Percentiles rank a stretch among this genome's conserved stretches.
Evolutionary conservation across 2,888 invertebrate genomes (phyloP).

Genomic region (Gordius sp.): DNA sequence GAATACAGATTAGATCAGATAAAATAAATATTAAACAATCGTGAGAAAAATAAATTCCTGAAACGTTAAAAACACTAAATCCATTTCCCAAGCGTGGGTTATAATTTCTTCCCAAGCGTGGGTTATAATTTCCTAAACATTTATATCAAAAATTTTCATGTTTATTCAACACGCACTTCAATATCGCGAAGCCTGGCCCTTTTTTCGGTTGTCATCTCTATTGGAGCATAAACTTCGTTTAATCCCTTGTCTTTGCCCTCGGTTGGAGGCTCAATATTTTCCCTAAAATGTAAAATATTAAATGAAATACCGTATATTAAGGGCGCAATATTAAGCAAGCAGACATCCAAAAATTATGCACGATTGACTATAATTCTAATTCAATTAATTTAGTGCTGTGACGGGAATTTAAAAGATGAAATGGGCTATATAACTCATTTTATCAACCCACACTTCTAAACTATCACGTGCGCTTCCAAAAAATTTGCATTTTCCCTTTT

Average conservation of each 20-base stretch:
- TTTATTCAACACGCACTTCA: slow-evolving; percentile 35
- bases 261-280: neutral
- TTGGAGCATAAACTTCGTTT: neutral
- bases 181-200: slow-evolving; percentile 44
- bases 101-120: too few relatives aligned
- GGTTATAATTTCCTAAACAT: neutral
- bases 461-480: too few relatives aligned
- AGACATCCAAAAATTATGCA: too few relatives aligned
- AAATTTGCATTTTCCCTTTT: too few relatives aligned
- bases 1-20: slow-evolving; percentile 6
- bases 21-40: neutral
- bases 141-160: neutral
- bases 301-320: neutral
- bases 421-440: too few relatives aligned
- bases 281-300: neutral
- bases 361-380: too few relatives aligned
- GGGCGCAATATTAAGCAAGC: too few relatives aligned
- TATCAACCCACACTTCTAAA: too few relatives aligned
- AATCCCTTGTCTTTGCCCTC: neutral
- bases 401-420: too few relatives aligned
- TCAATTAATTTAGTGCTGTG: too few relatives aligned
- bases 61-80: neutral
- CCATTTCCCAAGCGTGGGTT: too few relatives aligned
- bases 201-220: slow-evolving; percentile 28
- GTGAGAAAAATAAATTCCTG: neutral